These are phyloP conservation scores for Dendrocincla tyrannina DNA, from an alignment of 2,797 vertebrate species.

Conservation along the genomic window DNA sequence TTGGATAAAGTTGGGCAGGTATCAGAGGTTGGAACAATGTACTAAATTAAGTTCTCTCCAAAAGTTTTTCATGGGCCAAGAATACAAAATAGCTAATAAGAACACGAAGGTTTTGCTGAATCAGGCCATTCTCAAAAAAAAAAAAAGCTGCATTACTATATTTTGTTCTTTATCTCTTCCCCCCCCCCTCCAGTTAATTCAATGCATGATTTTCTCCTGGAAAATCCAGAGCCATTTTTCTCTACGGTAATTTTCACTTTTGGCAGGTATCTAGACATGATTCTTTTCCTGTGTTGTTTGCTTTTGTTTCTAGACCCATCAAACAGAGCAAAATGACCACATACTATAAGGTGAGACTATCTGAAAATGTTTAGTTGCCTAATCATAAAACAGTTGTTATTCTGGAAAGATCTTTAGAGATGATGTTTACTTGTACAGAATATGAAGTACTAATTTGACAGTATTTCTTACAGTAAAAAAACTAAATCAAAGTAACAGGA, in stretches of 20 bases:
- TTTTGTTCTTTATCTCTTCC: neutral
- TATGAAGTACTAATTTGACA: neutral
- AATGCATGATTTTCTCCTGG: neutral
- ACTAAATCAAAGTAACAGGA: neutral
- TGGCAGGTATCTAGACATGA: neutral
- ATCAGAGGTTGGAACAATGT: neutral
- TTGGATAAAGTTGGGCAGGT: constrained; percentile 18
- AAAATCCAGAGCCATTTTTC: neutral
- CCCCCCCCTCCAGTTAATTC: neutral
- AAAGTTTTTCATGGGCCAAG: neutral
- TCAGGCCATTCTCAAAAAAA: neutral
- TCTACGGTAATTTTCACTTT: neutral
- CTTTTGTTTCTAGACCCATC: neutral
- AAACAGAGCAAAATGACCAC: neutral
- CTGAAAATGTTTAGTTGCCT: neutral
- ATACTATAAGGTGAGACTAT: neutral
- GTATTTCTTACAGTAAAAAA: neutral
- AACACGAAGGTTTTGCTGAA: neutral
- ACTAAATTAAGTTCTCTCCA: neutral
- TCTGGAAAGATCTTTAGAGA: neutral
- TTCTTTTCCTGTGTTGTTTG: neutral
- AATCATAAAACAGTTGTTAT: neutral
- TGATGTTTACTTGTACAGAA: neutral
- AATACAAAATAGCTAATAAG: neutral
- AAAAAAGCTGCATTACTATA: neutral